Conservation (phyloP, 2,888 invertebrate genomes). For the Biston stratarius region DNA sequence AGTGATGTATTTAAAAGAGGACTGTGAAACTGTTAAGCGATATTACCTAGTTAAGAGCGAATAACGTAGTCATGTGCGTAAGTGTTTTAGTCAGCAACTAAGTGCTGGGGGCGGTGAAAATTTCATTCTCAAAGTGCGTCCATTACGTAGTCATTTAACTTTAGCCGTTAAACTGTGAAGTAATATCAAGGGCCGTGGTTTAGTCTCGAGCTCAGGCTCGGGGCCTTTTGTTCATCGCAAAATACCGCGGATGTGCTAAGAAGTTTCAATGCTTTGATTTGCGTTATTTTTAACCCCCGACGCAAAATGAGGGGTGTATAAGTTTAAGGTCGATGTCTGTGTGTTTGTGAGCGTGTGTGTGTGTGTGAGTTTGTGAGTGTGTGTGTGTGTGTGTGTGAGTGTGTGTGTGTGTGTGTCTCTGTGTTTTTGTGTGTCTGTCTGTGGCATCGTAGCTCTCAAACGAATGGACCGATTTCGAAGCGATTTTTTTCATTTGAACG, state of each 20-base stretch:
- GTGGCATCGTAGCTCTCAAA: too few relatives aligned
- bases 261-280: constrained; percentile 13
- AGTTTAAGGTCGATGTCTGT: too few relatives aligned
- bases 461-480: too few relatives aligned
- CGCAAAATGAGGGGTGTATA: too few relatives aligned
- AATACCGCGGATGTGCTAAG: constrained; percentile 11
- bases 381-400: too few relatives aligned
- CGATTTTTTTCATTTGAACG: too few relatives aligned
- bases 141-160: constrained; percentile 75
- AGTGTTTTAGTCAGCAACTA: constrained; percentile 51
- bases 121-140: constrained; percentile 71
- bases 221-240: constrained; percentile 36
- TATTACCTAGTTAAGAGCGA: constrained; percentile 36
- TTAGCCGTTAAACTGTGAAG: constrained; percentile 69
- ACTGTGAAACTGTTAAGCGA: constrained; percentile 21
- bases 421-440: too few relatives aligned
- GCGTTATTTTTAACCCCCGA: not conserved
- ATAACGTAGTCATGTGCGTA: constrained; percentile 46
- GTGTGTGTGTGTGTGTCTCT: too few relatives aligned
- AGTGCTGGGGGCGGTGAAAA: constrained; percentile 60
- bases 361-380: too few relatives aligned
- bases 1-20: not conserved
- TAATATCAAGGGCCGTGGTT: constrained; percentile 60
- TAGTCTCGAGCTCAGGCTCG: constrained; percentile 43
- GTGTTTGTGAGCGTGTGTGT: too few relatives aligned